Conservation (phyloP, 2,113 vertebrate species). For the Mesoclemmys tuberculata region DNA sequence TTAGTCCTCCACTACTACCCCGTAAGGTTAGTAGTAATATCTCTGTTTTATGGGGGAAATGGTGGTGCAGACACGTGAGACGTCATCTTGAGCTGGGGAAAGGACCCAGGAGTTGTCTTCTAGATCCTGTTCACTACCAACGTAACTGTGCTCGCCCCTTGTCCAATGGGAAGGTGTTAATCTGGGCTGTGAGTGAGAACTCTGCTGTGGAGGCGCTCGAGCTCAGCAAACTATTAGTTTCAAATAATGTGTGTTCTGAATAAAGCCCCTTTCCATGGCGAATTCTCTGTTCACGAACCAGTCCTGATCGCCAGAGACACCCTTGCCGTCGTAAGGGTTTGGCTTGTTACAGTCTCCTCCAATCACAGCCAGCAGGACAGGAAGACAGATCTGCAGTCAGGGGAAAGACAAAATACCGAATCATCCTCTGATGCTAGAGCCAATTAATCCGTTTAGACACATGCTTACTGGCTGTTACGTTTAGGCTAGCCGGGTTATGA, state of each 20-base stretch:
- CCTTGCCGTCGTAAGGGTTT: accelerated
- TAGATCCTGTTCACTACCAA: background rate
- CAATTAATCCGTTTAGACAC: accelerated
- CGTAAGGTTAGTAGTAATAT: accelerated
- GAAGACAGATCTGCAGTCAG: background rate
- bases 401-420: too few species aligned
- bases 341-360: background rate
- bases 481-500: background rate
- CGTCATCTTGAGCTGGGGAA: background rate
- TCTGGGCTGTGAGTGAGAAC: background rate
- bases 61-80: background rate
- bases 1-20: background rate
- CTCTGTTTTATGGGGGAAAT: background rate
- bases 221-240: background rate
- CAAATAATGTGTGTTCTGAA: accelerated
- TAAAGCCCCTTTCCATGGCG: too few species aligned
- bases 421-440: too few species aligned
- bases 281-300: accelerated
- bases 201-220: accelerated
- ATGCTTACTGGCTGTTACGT: background rate
- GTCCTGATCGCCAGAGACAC: accelerated
- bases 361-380: accelerated
- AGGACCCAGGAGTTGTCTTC: background rate
- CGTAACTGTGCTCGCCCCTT: too few species aligned
- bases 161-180: too few species aligned